Evolutionary conservation across 2,113 vertebrate genomes (phyloP), one percentile per base, ranked within the genome.

Genomic region (Todiramphus saurophagus): DNA sequence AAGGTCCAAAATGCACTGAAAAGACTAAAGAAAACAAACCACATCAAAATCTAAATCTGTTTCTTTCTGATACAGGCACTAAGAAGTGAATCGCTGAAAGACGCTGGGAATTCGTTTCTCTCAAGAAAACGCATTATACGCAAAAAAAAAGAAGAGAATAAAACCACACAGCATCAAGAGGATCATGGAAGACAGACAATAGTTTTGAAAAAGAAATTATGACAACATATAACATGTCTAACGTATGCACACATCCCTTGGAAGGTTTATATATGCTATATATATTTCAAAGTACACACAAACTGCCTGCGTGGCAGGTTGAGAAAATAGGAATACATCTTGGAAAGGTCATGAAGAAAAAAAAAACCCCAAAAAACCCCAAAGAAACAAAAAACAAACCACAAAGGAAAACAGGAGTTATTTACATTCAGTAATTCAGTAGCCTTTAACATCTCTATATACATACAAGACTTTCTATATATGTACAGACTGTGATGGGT

Each of bases 381-480:
- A 31, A 58, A 18, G 5, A 58, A 58, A 33, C 10, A 31, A 63
- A 17, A 63, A 30, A 21, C 41, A 46, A 44, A 21, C 24, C 78
- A 90, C 86, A 64, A 77, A 91, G 62, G 58, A 97, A 96, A 97
- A 94, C 96, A 96, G 70, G 91, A 94, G 93, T 94, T 98, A 98
- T 98, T 98, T 98, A 97, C 97, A 98, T 85, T 97, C 77, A 83
- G 16, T 68, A 97, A 94, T 96, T 95, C 94, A 89, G 93, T 97
- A 97, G 90, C 97, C 93, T 96, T 93, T 91, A 87, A 91, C 93
- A 88, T 93, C 92, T 94, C 93, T 96, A 87, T 97, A 96, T 96
- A 98, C 92, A 97, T 67, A 98, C 90, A 97, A 97, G 39, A 62
- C 58, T 94, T 86, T 94, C 55, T 91, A 95, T 74, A 96, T 85